Base-by-base conservation (phyloP, 1,140 invertebrate species). In the Chymomyza costata region DNA sequence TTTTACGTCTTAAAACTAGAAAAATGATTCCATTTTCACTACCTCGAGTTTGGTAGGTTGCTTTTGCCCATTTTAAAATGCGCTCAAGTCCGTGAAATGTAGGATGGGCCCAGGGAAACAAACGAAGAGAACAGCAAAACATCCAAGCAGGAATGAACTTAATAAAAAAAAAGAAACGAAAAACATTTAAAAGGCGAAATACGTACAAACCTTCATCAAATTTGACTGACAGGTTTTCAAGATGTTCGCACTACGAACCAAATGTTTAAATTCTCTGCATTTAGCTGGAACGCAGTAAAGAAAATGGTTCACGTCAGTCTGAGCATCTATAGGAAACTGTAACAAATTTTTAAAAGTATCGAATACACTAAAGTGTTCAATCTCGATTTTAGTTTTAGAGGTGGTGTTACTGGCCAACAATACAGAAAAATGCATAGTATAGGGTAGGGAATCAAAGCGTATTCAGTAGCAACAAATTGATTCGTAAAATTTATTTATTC, bases 141-240 rank as follows among this genome's bases (percentile, higher is more conserved):
- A 39, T 10, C 34, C 45, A 50, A 44, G 51, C 37, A 43, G 54
- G 56, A 73, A 66, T 66, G 48, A 53, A 49, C 37, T 46, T 41
- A 45, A 34, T 35, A 13, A 16, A 16, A 10, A 31, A 54, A 31
- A 25, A 41, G 15, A 38, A 34, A 40, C 30, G 31, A 31, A 41
- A 17, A 65, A 64, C 57, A 57, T 61, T 71, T 66, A 80, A 78
- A 80, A 78, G 63, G 71, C 68, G 54, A 63, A 63, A 31, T 73
- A 57, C 61, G 66, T 62, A 66, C 64, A 59, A 74, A 84, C 82
- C 82, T 84, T 84, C 65, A 70, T 84, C 82, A 84, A 82, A 68
- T 67, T 66, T 80, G 82, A 82, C 65, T 58, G 82, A 82, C 82
- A 83, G 82, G 68, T 83, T 82, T 84, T 84, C 65, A 82, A 83